Base-by-base conservation (phyloP, 1,140 invertebrate genomes). In the Bemisia tabaci region DNA sequence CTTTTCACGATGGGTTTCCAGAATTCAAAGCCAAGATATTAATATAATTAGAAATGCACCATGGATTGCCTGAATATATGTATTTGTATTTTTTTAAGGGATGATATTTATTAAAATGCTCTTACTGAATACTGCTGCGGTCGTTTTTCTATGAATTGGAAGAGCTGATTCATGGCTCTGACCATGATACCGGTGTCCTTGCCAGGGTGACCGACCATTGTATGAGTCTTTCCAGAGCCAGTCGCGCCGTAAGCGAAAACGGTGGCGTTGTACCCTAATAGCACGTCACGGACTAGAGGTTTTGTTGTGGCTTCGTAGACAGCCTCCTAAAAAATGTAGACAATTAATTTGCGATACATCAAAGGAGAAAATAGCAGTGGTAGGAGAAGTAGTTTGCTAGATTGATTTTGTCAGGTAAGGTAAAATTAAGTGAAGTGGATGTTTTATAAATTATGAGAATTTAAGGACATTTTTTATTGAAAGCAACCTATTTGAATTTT, bases 191-290 rank as follows among this genome's bases (percentile, higher is more conserved):
- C 93, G 2, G 89, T 88, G 58, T 87, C 79, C 22, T 83, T 77
- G 59, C 84, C 75, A 33, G 82, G 85, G 12, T 70, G 68, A 0
- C 91, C 91, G 0, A 88, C 86, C 91, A 94, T 95, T 1, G 93
- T 95, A 74, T 92, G 85, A 0, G 93, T 95, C 79, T 95, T 96
- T 12, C 92, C 92, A 24, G 91, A 87, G 0, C 92, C 91, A 22
- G 94, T 96, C 0, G 93, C 90, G n/a, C 93, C 95, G 75, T 98
- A 98, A 1, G 95, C 95, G 78, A 98, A 97, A 0, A 97, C 92
- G 0, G 94, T 95, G 0, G 91, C 94, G 74, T 97, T 98, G 74
- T 94, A 97, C 5, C 95, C 96, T 61, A 83, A 81, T 0, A 98
- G 77, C 0, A 97, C 93, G 75, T 96, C 92, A 39, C 88, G 83